Base-by-base conservation (phyloP, 2,113 vertebrate genomes). In the Istiophorus platypterus region DNA sequence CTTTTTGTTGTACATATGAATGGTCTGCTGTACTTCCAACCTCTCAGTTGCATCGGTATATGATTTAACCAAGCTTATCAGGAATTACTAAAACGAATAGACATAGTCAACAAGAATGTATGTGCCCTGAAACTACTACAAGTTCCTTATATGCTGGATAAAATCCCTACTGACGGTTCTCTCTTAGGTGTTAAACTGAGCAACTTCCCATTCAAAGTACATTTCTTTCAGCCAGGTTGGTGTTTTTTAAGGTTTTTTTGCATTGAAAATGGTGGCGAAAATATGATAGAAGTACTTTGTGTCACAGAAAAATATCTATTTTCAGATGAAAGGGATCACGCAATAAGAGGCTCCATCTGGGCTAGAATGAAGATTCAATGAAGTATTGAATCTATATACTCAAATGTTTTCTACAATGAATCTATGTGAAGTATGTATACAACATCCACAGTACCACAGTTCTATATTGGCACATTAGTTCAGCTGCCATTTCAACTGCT, bases 31-130 rank as follows among this genome's bases (percentile, higher is more conserved):
- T 88, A 79, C 66, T 79, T 80, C 54, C 76, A 69, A 31, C 47
- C 34, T 75, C 79, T 80, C 85, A 83, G 80, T 80, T 86, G 78
- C 78, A 77, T 72, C 87, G 88, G 80, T 13, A 31, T 87, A 84
- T 11, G 70, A 83, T 71, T 71, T 62, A 73, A 24, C 17, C 2
- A 5, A 51, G 69, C 47, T 83, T 82, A 70, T 83, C 75, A 59
- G 70, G 45, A 79, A 57, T 56, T 27, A 63, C 51, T 22, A 7
- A 75, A 62, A 37, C 56, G 39, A n/a, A 57, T 27, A 54, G 80
- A 64, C 57, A 14, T 58, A 15, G 72, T 73, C 57, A 58, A 57
- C 31, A 65, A 29, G 59, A 85, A 71, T 24, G 18, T 39, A 24
- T 87, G 45, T 29, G 27, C 51, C 75, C 54, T 51, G 39, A 37